Percentiles rank a stretch among this genome's conserved stretches.
Evolutionary conservation across 1,140 invertebrate genomes (phyloP).

Genomic region (Nomia melanderi): DNA sequence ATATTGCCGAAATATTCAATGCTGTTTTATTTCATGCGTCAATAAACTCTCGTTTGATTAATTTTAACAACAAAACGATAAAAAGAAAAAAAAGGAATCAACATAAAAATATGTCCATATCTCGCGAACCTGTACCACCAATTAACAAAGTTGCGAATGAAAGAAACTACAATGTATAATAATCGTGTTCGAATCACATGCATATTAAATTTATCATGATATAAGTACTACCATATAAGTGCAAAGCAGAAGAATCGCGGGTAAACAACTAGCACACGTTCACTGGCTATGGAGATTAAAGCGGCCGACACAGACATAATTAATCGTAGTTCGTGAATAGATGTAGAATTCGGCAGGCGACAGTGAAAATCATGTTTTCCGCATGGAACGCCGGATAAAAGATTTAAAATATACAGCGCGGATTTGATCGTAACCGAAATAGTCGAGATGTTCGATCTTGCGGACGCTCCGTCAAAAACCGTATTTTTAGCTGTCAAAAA

Average conservation of each 20-base stretch:
- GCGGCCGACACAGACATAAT: background rate
- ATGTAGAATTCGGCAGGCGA: background rate
- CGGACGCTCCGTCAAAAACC: conserved; percentile 48
- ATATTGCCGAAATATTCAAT: background rate
- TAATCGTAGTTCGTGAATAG: background rate
- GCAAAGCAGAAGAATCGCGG: background rate
- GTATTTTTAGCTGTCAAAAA: conserved; percentile 71
- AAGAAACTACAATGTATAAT: background rate
- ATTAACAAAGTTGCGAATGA: background rate
- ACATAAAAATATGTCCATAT: background rate
- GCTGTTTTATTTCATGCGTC: background rate
- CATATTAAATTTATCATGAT: conserved; percentile 7
- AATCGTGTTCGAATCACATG: background rate
- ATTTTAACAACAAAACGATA: background rate
- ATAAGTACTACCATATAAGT: conserved; percentile 6
- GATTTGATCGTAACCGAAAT: conserved; percentile 44
- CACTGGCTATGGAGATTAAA: conserved; percentile 3
- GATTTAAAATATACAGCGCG: background rate
- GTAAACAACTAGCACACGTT: background rate
- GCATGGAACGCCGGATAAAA: background rate
- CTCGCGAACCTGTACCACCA: background rate
- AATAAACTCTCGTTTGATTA: background rate
- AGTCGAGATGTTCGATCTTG: conserved; percentile 26
- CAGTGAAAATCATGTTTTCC: background rate
- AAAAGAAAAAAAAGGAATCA: background rate